Evolutionary conservation across 2,888 invertebrate species (phyloP), one percentile per base, ranked within the genome.

Genomic region (Drosophila buzzatii): DNA sequence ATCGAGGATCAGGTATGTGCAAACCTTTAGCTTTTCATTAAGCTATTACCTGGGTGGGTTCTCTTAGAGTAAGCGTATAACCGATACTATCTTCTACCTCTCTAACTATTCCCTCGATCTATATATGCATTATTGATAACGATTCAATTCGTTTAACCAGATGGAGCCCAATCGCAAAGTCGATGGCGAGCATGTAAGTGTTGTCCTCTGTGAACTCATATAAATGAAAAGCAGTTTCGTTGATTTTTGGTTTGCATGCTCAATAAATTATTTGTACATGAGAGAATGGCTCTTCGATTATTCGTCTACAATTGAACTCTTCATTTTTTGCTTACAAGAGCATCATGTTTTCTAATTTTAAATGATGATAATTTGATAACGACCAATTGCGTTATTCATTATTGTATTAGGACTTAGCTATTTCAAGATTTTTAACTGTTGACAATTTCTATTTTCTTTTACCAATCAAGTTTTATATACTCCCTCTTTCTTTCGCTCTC

Each of bases 1-100:
- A 98, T 99, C 79, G 99, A 99, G 93, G 99, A 99, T 94, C 99
- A 99, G 96, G 99, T 99, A 51, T 31, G 75, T 73, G 20, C 14
- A 3, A 12, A 16, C 18, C 12, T 2, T 10, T 6, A 20, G 18
- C 33, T 14, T 14, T 3, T 10, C 0, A 6, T 16, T 18, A n/a
- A 12, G 3, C 49, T 39, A 10, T 27, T 16, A 8, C 35, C 12
- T 33, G 53, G 35, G 33, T 53, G 44, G 8, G 27, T 14, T 14
- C 33, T 16, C 16, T 16, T 16, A 53, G 42, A 8, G 20, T 53
- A 8, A 27, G 20, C 66, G 44, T 66, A 64, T 68, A 44, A 62
- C 57, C 55, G 52, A 65, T 49, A 61, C 59, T 57, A 52, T 76
- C 47, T 65, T 53, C 47, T 51, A 60, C 56, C 63, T 56, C 42